Conservation (phyloP, 1,140 invertebrate genomes). For the Saxidomus purpurata region DNA sequence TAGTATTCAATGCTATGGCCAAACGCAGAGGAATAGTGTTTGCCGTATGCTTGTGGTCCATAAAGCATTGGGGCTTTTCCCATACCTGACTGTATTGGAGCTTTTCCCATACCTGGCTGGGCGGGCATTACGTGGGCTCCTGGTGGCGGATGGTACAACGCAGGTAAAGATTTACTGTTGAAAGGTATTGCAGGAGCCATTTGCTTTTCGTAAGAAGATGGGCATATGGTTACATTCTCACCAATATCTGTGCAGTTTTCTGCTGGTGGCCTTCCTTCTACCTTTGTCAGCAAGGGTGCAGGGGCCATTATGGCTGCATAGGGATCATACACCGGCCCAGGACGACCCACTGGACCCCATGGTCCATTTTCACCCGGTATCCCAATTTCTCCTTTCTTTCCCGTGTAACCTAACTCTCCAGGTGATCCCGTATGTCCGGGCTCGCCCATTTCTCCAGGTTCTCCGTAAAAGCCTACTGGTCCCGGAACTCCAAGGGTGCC, state of each 20-base stretch:
- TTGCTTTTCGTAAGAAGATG: background rate
- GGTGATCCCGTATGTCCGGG: background rate
- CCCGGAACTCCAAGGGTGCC: conserved; percentile 42
- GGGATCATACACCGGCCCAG: conserved; percentile 51
- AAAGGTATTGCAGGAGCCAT: background rate
- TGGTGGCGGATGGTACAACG: conserved; percentile 22
- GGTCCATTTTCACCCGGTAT: background rate
- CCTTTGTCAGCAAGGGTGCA: background rate
- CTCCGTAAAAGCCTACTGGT: conserved; percentile 37
- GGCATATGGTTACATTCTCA: background rate
- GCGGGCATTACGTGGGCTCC: conserved; percentile 44
- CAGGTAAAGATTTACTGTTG: conserved; percentile 25
- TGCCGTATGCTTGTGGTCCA: background rate
- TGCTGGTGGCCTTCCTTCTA: background rate
- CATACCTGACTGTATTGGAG: background rate
- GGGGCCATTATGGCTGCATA: background rate
- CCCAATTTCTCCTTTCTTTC: conserved; percentile 43
- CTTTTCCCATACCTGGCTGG: background rate
- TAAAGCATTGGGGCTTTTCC: background rate
- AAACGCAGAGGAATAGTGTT: background rate
- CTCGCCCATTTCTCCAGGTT: conserved; percentile 36
- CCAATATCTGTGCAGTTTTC: conserved; percentile 52
- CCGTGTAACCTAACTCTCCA: background rate
- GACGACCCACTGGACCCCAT: conserved; percentile 35
- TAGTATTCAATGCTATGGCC: background rate